phyloP scores from a whole-genome alignment of 2,888 invertebrate genomes.

The Sinopyrophorus schimmeli region DNA sequence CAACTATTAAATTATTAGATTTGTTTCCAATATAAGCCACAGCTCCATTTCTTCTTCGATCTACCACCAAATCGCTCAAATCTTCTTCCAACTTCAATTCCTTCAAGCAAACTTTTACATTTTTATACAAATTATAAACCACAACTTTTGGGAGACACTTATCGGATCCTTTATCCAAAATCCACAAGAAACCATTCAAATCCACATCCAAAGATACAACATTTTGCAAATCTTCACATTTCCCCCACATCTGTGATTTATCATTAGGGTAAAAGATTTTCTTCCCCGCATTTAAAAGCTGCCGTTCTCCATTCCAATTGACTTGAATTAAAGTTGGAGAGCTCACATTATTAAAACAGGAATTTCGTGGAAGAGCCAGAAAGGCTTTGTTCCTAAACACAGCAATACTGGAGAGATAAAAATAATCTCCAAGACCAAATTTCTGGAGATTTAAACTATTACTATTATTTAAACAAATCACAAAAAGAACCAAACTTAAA shows the following conservation, averaged over 20 bases:
- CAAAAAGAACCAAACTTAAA: too few species aligned
- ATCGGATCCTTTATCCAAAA: slow-evolving; percentile 53
- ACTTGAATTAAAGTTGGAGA: slow-evolving; percentile 52
- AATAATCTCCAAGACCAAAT: slow-evolving; percentile 41
- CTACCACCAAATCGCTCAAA: slow-evolving; percentile 48
- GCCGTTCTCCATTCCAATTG: slow-evolving; percentile 47
- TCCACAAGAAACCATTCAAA: slow-evolving; percentile 53
- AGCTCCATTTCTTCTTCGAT: slow-evolving; percentile 47
- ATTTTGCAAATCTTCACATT: slow-evolving; percentile 51
- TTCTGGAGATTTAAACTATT: too few species aligned
- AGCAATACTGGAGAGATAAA: slow-evolving; percentile 50
- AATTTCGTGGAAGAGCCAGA: slow-evolving; percentile 51
- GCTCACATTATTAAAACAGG: slow-evolving; percentile 43
- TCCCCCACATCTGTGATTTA: slow-evolving; percentile 36
- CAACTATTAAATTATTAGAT: slow-evolving; percentile 42
- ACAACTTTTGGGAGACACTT: slow-evolving; percentile 53
- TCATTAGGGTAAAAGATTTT: slow-evolving; percentile 29
- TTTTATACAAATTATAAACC: slow-evolving; percentile 51
- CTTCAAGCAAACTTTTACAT: slow-evolving; percentile 39
- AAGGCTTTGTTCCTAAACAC: slow-evolving; percentile 54
- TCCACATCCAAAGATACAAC: slow-evolving; percentile 53
- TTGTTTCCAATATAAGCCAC: slow-evolving; percentile 52
- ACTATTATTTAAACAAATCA: too few species aligned
- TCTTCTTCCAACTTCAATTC: slow-evolving; percentile 41
- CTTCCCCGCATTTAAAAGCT: slow-evolving; percentile 8